Conservation (phyloP, 2,888 invertebrate species). For the Rhagium mordax region DNA sequence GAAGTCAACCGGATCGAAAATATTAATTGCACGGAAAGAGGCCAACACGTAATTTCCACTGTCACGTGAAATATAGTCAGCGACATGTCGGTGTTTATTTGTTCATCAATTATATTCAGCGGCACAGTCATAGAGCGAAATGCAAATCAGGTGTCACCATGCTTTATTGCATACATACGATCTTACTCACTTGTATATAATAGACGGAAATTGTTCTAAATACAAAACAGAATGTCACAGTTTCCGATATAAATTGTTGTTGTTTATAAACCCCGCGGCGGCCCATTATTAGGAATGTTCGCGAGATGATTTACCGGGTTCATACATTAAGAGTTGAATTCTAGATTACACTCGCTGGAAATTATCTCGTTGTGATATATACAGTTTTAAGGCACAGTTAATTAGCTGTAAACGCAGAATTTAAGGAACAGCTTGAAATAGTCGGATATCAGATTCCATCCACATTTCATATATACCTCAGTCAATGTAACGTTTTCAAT, state of each 20-base stretch:
- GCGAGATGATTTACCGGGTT: conserved; percentile 7
- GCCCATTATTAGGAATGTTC: not conserved
- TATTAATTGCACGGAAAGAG: conserved; percentile 3
- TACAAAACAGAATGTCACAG: conserved; percentile 44
- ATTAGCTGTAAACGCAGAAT: not conserved
- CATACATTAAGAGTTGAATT: not conserved
- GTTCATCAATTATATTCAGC: conserved; percentile 44
- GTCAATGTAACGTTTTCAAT: too few species aligned
- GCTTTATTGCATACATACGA: conserved; percentile 43
- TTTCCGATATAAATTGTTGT: conserved; percentile 44
- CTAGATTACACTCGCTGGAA: not conserved
- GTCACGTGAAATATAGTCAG: conserved; percentile 6
- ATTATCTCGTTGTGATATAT: not conserved
- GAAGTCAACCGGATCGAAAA: not conserved
- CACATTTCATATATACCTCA: too few species aligned
- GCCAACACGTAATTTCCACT: not conserved
- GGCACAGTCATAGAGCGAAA: conserved; percentile 35
- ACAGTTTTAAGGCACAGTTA: not conserved
- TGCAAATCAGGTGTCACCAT: conserved; percentile 44
- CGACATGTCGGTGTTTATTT: conserved; percentile 35
- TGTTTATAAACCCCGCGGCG: conserved; percentile 34
- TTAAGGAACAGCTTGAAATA: not conserved
- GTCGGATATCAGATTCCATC: too few species aligned
- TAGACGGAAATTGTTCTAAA: conserved; percentile 39
- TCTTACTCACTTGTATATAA: conserved; percentile 35